A percentile compares a stretch with the other conserved stretches of the same genome.
These are phyloP conservation scores for Sinodicranocentrus sp. DNA, from an alignment of 2,888 invertebrate genomes.

Conservation along the genomic window DNA sequence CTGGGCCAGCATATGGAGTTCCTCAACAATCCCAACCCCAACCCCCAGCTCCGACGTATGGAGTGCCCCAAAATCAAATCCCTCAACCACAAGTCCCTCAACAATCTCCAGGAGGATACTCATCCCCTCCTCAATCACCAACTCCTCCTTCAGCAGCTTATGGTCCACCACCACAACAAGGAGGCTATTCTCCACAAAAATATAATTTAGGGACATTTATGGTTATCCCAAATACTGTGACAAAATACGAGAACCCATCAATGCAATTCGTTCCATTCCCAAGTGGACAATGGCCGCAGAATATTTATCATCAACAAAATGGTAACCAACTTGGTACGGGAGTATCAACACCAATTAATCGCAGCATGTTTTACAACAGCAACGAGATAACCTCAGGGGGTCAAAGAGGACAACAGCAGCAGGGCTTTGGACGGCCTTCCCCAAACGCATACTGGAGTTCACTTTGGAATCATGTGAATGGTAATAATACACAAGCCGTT, in stretches of 20 bases:
- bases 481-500: not conserved
- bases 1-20: no score
- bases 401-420: no score
- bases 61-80: constrained; percentile 28
- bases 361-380: no score
- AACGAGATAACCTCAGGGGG: not conserved
- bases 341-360: no score
- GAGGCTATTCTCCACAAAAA: no score
- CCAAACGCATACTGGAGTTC: constrained; percentile 56
- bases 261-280: constrained; percentile 7
- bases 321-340: not conserved
- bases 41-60: constrained; percentile 17
- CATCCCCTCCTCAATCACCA: constrained; percentile 20
- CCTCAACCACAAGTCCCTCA: no score
- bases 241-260: no score
- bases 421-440: no score
- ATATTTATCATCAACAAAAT: not conserved
- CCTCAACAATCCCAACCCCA: not conserved
- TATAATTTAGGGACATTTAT: constrained; percentile 4
- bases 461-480: constrained; percentile 52
- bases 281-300: constrained; percentile 13
- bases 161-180: constrained; percentile 15
- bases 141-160: not conserved
- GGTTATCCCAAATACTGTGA: not conserved
- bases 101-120: no score